Conservation (phyloP, 2,888 invertebrate genomes). For the Acleris holmiana region DNA sequence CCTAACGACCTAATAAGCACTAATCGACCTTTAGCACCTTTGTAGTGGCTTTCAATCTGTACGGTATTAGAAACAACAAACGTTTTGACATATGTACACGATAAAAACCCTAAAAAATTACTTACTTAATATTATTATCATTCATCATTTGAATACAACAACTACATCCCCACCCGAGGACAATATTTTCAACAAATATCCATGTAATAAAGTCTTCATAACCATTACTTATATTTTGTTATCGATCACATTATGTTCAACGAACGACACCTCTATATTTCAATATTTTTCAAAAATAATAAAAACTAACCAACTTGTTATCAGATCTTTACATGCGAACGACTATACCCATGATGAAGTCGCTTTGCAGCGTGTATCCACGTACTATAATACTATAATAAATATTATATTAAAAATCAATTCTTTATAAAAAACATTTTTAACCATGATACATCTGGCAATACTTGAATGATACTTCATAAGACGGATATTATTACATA, state of each 20-base stretch:
- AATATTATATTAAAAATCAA: conserved; percentile 71
- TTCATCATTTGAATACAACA: conserved; percentile 82
- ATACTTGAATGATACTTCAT: conserved; percentile 73
- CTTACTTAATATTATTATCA: conserved; percentile 84
- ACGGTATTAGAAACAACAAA: conserved; percentile 78
- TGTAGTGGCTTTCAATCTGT: conserved; percentile 72
- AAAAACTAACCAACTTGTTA: conserved; percentile 69
- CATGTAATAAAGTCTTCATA: conserved; percentile 82
- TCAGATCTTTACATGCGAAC: conserved; percentile 59
- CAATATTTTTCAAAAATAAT: conserved; percentile 70
- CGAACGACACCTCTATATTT: conserved; percentile 80
- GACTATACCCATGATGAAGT: conserved; percentile 55
- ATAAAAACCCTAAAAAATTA: conserved; percentile 85
- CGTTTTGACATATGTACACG: conserved; percentile 80
- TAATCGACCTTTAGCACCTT: conserved; percentile 84
- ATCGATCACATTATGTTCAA: conserved; percentile 84
- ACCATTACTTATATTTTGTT: conserved; percentile 71
- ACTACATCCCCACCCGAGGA: conserved; percentile 79
- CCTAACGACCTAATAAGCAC: conserved; percentile 74
- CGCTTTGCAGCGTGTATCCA: conserved; percentile 62
- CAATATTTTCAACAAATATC: conserved; percentile 82
- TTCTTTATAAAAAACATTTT: conserved; percentile 79
- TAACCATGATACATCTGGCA: conserved; percentile 74
- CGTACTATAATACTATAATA: conserved; percentile 72
- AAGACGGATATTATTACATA: conserved; percentile 80